Percentiles rank a stretch among this genome's conserved stretches.
phyloP scores from a whole-genome alignment of 2,888 invertebrate genomes.

The Venustoraphidia nigricollis region DNA sequence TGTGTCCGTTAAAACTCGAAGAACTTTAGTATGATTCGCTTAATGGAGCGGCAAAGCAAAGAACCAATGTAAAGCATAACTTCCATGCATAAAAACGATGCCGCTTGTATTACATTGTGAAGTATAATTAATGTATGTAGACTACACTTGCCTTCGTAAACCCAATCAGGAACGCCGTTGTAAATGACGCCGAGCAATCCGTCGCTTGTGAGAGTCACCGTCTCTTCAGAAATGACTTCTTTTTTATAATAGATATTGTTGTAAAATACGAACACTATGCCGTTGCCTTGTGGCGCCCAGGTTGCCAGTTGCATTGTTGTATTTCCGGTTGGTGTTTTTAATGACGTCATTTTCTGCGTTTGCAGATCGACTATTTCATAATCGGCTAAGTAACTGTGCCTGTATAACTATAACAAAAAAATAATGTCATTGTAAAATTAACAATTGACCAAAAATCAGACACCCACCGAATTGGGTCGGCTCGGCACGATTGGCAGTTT shows the following conservation, averaged over 20 bases:
- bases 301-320: slow-evolving; percentile 50
- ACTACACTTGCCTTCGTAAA: slow-evolving; percentile 70
- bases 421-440: slow-evolving; percentile 1
- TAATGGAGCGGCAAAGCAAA: no score
- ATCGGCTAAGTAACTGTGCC: slow-evolving; percentile 62
- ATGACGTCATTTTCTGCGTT: slow-evolving; percentile 29
- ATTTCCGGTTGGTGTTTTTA: slow-evolving; percentile 23
- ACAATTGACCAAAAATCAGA: background rate
- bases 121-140: no score
- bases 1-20: no score
- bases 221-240: slow-evolving; percentile 27
- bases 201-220: slow-evolving; percentile 41
- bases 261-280: slow-evolving; percentile 51
- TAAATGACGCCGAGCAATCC: slow-evolving; percentile 47
- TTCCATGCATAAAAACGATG: no score
- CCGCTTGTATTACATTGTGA: no score
- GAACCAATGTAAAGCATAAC: no score
- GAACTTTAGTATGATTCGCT: no score
- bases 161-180: slow-evolving; percentile 88
- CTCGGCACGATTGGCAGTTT: no score
- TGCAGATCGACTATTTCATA: slow-evolving; percentile 53
- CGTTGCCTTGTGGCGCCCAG: slow-evolving; percentile 63
- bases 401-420: slow-evolving; percentile 46
- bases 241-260: slow-evolving; percentile 66
- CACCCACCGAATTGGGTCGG: no score